Percentiles rank a stretch among this genome's conserved stretches.
phyloP scores from a whole-genome alignment of 2,888 invertebrate species.

The Penaeus monodon region DNA sequence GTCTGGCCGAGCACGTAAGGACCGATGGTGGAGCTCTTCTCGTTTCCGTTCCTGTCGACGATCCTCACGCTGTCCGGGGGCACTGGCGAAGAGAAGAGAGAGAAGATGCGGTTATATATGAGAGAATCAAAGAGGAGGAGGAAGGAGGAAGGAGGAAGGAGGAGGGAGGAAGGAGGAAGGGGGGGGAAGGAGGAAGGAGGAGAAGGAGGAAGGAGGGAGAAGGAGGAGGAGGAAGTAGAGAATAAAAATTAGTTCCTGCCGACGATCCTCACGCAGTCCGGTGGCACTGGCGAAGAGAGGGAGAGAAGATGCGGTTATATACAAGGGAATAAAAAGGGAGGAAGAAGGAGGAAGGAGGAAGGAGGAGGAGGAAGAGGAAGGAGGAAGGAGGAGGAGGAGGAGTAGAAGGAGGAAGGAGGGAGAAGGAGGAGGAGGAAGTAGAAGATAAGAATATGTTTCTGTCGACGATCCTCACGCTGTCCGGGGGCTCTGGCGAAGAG shows the following conservation, averaged over 20 bases:
- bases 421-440: neutral
- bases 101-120: neutral
- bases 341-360: no score
- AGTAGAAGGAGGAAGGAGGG: neutral
- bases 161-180: neutral
- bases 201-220: neutral
- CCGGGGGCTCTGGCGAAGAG: no score
- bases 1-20: slow-evolving; percentile 61
- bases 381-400: neutral
- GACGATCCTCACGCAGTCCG: no score
- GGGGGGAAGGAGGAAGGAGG: neutral
- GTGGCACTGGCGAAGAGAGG: no score
- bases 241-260: no score
- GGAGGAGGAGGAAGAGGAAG: no score
- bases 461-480: no score
- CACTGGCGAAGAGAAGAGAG: slow-evolving; percentile 27
- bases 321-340: no score
- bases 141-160: neutral
- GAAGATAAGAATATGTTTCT: no score
- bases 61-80: slow-evolving; percentile 63
- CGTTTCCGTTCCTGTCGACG: slow-evolving; percentile 52
- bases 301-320: no score
- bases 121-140: neutral
- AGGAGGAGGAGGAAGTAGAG: neutral
- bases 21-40: slow-evolving; percentile 62